Conservation (phyloP, 1,140 invertebrate species). For the Pissodes strobi region DNA sequence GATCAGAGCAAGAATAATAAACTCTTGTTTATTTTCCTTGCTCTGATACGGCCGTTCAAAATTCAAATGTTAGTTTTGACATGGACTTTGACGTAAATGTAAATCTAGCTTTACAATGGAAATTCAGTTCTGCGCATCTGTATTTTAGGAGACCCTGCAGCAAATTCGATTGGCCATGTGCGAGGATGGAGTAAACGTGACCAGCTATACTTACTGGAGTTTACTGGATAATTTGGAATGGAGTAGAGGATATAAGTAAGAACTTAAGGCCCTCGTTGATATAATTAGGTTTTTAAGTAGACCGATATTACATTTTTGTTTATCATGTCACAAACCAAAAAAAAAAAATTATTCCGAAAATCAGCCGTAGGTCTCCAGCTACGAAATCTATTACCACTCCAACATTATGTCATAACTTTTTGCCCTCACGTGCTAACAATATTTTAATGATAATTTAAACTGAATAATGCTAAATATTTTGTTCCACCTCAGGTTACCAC, state of each 20-base stretch:
- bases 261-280: constrained; percentile 48
- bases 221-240: constrained; percentile 71
- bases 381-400: no score
- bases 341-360: background rate
- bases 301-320: background rate
- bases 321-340: background rate
- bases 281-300: background rate
- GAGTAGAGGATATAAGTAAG: constrained; percentile 51
- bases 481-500: no score
- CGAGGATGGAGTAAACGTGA: constrained; percentile 52
- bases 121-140: background rate
- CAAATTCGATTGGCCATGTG: constrained; percentile 33
- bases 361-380: no score
- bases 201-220: constrained; percentile 67
- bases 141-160: constrained; percentile 1
- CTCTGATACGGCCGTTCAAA: no score
- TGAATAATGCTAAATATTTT: no score
- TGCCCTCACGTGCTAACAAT: no score
- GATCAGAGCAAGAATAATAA: no score
- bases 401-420: no score
- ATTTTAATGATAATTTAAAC: no score
- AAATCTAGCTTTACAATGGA: background rate
- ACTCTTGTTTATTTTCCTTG: no score
- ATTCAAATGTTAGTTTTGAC: no score
- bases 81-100: no score